Evolutionary conservation across 2,113 vertebrate genomes (phyloP).

Genomic region (Hippocampus barbouri): DNA sequence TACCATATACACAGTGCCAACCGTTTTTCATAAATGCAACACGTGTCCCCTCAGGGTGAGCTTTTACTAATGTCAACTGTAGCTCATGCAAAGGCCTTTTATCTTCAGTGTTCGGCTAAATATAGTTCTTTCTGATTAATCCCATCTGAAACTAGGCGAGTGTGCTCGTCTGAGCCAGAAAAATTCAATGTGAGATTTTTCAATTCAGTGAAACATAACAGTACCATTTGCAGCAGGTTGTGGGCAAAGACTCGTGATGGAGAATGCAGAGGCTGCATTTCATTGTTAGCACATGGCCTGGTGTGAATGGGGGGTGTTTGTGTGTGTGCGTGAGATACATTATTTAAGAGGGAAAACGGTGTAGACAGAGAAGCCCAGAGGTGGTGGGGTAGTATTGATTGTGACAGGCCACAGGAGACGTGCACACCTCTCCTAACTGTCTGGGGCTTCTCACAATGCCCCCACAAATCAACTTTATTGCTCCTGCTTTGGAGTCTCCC

Average conservation of each 20-base stretch:
- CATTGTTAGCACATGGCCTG: slow-evolving; percentile 43
- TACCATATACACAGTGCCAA: slow-evolving; percentile 22
- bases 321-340: slow-evolving; percentile 56
- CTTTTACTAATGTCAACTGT: slow-evolving; percentile 22
- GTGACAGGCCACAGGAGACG: slow-evolving; percentile 62
- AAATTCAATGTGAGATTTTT: slow-evolving; percentile 55
- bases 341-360: slow-evolving; percentile 65
- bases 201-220: slow-evolving; percentile 55
- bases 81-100: slow-evolving; percentile 36
- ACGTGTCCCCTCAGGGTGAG: slow-evolving; percentile 23
- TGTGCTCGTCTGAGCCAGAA: slow-evolving; percentile 50
- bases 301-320: slow-evolving; percentile 55
- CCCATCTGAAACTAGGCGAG: slow-evolving; percentile 44
- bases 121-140: slow-evolving; percentile 55
- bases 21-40: slow-evolving; percentile 34
- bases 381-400: slow-evolving; percentile 57
- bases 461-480: slow-evolving; percentile 69
- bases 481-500: slow-evolving; percentile 58
- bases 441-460: slow-evolving; percentile 61
- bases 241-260: slow-evolving; percentile 26
- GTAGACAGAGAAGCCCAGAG: slow-evolving; percentile 53
- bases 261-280: slow-evolving; percentile 35
- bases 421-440: slow-evolving; percentile 66
- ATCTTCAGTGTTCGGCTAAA: slow-evolving; percentile 53
- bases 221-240: slow-evolving; percentile 31